Evolutionary conservation across 2,888 invertebrate species (phyloP).

Genomic region (Cheilosia vernalis): DNA sequence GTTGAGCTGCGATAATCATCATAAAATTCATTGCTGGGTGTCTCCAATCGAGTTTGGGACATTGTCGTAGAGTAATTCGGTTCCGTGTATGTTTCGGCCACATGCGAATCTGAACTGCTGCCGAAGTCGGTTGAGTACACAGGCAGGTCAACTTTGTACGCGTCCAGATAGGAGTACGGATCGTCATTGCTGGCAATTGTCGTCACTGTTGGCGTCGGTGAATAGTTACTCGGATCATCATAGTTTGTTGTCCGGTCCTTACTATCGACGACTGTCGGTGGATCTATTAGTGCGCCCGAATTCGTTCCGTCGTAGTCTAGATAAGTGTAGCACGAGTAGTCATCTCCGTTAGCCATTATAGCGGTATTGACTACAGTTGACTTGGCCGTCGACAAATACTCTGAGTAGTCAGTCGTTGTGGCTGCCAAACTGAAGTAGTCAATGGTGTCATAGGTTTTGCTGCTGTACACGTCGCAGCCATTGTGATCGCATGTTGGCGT

Average conservation of each 20-base stretch:
- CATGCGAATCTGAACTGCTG: slow-evolving; percentile 45
- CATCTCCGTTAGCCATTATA: slow-evolving; percentile 22
- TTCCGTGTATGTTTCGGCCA: slow-evolving; percentile 53
- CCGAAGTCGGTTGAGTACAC: slow-evolving; percentile 54
- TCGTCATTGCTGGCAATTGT: slow-evolving; percentile 66
- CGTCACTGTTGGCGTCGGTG: slow-evolving; percentile 63
- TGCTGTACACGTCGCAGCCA: slow-evolving; percentile 37
- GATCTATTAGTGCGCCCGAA: slow-evolving; percentile 13
- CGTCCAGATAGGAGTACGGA: slow-evolving; percentile 60
- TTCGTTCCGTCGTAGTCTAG: slow-evolving; percentile 49
- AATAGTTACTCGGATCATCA: slow-evolving; percentile 58
- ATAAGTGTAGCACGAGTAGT: slow-evolving; percentile 41
- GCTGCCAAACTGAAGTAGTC: slow-evolving; percentile 53
- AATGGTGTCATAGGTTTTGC: slow-evolving; percentile 50
- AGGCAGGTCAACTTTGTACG: slow-evolving; percentile 65
- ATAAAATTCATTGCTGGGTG: slow-evolving; percentile 51
- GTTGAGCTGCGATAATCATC: slow-evolving; percentile 62
- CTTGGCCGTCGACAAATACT: slow-evolving; percentile 50
- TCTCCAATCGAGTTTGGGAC: slow-evolving; percentile 45
- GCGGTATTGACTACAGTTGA: slow-evolving; percentile 39
- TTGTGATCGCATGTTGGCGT: slow-evolving; percentile 53
- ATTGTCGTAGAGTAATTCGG: slow-evolving; percentile 59
- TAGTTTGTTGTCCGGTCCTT: slow-evolving; percentile 5
- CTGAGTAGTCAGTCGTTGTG: slow-evolving; percentile 65
- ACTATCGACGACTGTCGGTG: slow-evolving; percentile 8